A percentile compares a stretch with the other conserved stretches of the same genome.
Evolutionary conservation across 2,113 vertebrate species (phyloP).

Genomic region (Asarcornis scutulata): DNA sequence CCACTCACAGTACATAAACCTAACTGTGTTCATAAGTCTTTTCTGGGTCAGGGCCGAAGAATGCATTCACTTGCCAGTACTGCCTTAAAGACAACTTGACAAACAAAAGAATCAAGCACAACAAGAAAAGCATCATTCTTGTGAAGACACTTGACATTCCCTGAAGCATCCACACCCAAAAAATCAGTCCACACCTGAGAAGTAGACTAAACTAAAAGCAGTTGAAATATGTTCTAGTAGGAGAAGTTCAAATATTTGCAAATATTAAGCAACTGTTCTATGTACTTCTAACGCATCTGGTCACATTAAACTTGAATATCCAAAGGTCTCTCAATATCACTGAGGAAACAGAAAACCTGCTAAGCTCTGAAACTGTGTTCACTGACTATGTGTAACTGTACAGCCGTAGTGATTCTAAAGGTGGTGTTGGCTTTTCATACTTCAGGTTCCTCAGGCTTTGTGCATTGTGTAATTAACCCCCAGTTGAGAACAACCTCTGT

Average conservation of each 20-base stretch:
- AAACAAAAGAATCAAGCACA: slow-evolving; percentile 57
- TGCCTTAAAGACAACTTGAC: slow-evolving; percentile 45
- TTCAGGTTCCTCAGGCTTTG: neutral
- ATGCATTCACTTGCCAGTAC: slow-evolving; percentile 34
- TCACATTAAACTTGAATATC: neutral
- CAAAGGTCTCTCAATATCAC: slow-evolving; percentile 1
- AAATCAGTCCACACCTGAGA: slow-evolving; percentile 63
- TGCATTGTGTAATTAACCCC: neutral
- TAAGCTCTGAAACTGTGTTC: slow-evolving; percentile 8
- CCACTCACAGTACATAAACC: slow-evolving; percentile 16
- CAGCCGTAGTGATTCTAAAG: neutral
- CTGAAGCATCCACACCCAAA: slow-evolving; percentile 57
- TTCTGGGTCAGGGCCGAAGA: slow-evolving; percentile 46
- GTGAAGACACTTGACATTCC: slow-evolving; percentile 42
- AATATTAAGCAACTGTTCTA: slow-evolving; percentile 29
- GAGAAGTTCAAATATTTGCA: slow-evolving; percentile 64
- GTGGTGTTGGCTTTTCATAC: neutral
- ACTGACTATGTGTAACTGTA: neutral
- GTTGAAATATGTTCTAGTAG: slow-evolving; percentile 20
- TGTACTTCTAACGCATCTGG: neutral
- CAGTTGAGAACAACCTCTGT: neutral
- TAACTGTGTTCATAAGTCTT: slow-evolving; percentile 12
- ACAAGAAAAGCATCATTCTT: slow-evolving; percentile 61
- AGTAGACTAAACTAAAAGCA: slow-evolving; percentile 44
- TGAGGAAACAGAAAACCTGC: neutral